A percentile compares a stretch with the other conserved stretches of the same genome.
phyloP scores from a whole-genome alignment of 2,797 vertebrate genomes.

The Syngnathus acus region DNA sequence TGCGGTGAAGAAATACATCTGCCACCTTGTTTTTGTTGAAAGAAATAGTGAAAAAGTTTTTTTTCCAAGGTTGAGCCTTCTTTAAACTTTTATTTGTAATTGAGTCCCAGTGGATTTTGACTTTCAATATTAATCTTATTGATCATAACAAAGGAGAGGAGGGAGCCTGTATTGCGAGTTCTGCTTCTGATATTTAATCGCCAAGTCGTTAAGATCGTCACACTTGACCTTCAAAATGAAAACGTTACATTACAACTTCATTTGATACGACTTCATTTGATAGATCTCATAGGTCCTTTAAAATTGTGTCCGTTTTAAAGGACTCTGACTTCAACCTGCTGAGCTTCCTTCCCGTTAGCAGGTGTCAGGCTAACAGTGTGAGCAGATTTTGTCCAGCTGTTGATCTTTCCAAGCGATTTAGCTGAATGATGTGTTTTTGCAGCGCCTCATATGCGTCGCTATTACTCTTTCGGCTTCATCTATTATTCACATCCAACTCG shows the following conservation, averaged over 20 bases:
- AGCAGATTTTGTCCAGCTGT: slow-evolving; percentile 60
- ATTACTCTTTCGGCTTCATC: slow-evolving; percentile 32
- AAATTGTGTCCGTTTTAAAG: slow-evolving; percentile 31
- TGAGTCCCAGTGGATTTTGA: slow-evolving; percentile 15
- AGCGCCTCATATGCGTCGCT: slow-evolving; percentile 37
- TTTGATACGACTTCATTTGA: too few relatives aligned
- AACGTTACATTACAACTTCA: too few relatives aligned
- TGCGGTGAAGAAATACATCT: slow-evolving; percentile 7
- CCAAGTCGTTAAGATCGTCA: neutral
- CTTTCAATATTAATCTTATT: slow-evolving; percentile 14
- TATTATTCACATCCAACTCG: slow-evolving; percentile 22
- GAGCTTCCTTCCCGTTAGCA: slow-evolving; percentile 36
- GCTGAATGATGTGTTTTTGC: slow-evolving; percentile 50
- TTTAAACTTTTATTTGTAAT: slow-evolving; percentile 14
- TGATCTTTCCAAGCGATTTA: slow-evolving; percentile 51
- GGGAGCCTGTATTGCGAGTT: slow-evolving; percentile 11
- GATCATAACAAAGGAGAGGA: slow-evolving; percentile 24
- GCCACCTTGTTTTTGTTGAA: neutral
- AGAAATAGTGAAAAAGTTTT: neutral
- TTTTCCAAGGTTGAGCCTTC: neutral
- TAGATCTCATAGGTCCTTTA: neutral
- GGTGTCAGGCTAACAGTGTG: slow-evolving; percentile 30
- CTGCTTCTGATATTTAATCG: slow-evolving; percentile 1
- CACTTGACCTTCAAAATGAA: neutral
- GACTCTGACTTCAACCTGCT: slow-evolving; percentile 32